Evolutionary conservation across 2,113 vertebrate species (phyloP).

Genomic region (Pteropus alecto): DNA sequence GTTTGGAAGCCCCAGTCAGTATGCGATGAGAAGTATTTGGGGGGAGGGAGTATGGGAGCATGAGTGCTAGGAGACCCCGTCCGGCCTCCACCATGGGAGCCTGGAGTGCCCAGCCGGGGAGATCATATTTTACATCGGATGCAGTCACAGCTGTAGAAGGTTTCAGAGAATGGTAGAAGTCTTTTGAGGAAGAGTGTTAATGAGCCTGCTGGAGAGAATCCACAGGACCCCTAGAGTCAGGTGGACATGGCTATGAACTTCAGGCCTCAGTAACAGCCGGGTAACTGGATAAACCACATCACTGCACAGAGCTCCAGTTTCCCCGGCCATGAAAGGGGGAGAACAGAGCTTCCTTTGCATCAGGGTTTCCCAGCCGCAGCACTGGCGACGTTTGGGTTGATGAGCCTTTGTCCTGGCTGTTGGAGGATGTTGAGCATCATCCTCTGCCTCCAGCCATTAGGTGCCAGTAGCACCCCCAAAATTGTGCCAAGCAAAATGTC

Average conservation of each 20-base stretch:
- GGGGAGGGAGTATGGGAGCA: background rate
- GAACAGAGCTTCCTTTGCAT: background rate
- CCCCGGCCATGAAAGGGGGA: background rate
- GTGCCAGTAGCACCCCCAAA: background rate
- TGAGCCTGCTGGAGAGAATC: background rate
- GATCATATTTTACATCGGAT: background rate
- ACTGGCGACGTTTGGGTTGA: background rate
- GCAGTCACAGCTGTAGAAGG: background rate
- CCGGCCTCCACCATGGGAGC: fast-evolving
- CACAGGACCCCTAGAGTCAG: background rate
- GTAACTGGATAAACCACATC: background rate
- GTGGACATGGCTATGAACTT: background rate
- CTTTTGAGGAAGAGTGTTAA: background rate
- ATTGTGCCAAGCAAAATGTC: background rate
- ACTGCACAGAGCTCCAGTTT: background rate
- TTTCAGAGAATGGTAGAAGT: background rate
- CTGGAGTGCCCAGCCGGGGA: background rate
- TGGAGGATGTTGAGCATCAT: background rate
- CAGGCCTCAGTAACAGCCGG: background rate
- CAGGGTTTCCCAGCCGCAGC: background rate
- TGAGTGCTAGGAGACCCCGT: background rate
- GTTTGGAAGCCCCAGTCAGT: background rate
- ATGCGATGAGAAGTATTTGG: background rate
- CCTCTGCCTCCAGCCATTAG: background rate
- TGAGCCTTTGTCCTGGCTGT: background rate